These are phyloP conservation scores for Montipora capitata DNA, from an alignment of 92 coral and sea anemone genomes.

Conservation along the genomic window DNA sequence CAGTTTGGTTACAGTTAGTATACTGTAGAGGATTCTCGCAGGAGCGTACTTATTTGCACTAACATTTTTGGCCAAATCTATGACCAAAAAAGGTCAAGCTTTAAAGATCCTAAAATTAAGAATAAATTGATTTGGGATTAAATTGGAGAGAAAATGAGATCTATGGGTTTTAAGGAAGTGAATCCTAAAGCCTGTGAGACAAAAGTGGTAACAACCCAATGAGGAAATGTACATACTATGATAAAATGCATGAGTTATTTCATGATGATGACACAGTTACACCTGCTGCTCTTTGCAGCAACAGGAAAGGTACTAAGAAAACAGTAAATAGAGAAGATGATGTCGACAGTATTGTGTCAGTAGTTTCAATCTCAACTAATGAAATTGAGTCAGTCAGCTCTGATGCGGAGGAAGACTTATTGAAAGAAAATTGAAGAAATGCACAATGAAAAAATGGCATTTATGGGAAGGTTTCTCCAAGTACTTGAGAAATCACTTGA, in stretches of 20 bases:
- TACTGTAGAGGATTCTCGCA: no score
- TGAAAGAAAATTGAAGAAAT: not conserved
- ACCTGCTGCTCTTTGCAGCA: conserved; percentile 67
- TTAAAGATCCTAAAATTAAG: conserved; percentile 59
- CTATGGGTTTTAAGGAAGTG: conserved; percentile 31
- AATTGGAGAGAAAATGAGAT: conserved; percentile 30
- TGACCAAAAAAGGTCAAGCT: conserved; percentile 24
- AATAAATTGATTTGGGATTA: conserved; percentile 68
- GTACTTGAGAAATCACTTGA: conserved; percentile 1
- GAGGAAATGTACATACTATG: conserved; percentile 59
- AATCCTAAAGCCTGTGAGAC: conserved; percentile 54
- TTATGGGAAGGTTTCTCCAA: not conserved
- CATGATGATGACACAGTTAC: conserved; percentile 32
- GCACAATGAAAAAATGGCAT: not conserved
- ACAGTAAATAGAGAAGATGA: not conserved
- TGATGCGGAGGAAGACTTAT: not conserved
- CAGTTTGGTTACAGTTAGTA: no score
- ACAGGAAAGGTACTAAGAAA: conserved; percentile 41
- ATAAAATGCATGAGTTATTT: conserved; percentile 53
- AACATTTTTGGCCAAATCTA: conserved; percentile 30
- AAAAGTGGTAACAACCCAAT: conserved; percentile 62
- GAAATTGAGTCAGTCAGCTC: not conserved
- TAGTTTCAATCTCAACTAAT: no score
- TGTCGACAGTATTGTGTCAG: no score
- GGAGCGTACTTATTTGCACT: not conserved